phyloP scores from a whole-genome alignment of 2,888 invertebrate genomes.

The Epirrhoe alternata region DNA sequence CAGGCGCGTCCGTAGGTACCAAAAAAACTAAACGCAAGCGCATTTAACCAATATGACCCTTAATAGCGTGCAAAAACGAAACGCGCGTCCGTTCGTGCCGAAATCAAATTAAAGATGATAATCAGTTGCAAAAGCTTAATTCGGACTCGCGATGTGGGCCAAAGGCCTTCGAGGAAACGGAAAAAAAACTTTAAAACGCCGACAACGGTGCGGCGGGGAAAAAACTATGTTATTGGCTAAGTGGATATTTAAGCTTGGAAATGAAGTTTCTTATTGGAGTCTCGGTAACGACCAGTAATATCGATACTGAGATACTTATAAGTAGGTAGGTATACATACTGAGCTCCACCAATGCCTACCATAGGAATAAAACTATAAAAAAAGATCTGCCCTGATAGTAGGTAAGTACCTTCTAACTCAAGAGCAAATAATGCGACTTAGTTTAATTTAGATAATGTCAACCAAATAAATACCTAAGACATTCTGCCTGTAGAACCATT shows the following conservation, averaged over 20 bases:
- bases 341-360: neutral
- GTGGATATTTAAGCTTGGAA: slow-evolving; percentile 38
- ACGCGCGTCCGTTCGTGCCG: slow-evolving; percentile 61
- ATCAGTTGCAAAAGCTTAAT: slow-evolving; percentile 69
- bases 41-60: slow-evolving; percentile 22
- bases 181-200: slow-evolving; percentile 49
- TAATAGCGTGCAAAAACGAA: slow-evolving; percentile 32
- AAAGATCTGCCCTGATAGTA: too few relatives aligned
- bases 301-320: neutral
- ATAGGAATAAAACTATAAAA: too few relatives aligned
- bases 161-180: slow-evolving; percentile 59
- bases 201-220: slow-evolving; percentile 28
- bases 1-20: neutral
- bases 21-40: slow-evolving; percentile 17
- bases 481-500: too few relatives aligned
- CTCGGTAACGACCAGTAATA: slow-evolving; percentile 29
- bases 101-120: slow-evolving; percentile 69
- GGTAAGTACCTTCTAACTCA: too few relatives aligned
- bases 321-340: too few relatives aligned
- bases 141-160: slow-evolving; percentile 43
- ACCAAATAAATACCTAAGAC: too few relatives aligned
- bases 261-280: slow-evolving; percentile 25
- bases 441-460: too few relatives aligned
- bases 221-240: slow-evolving; percentile 35
- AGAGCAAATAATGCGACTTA: too few relatives aligned